Conservation (phyloP, 2,888 invertebrate species). For the Pasiphila rectangulata region DNA sequence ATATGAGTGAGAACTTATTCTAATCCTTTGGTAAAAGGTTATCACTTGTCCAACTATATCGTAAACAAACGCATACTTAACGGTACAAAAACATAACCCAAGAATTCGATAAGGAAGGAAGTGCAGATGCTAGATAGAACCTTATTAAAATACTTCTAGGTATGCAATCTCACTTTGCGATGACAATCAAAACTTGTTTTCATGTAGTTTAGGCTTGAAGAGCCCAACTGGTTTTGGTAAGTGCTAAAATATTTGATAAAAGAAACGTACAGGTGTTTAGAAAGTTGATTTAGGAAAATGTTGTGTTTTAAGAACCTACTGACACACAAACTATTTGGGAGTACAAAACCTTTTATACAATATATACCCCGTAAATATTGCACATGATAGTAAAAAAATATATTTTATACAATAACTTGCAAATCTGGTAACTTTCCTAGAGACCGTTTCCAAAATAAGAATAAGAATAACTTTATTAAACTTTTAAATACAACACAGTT, state of each 20-base stretch:
- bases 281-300: neutral
- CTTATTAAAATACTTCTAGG: slow-evolving; percentile 34
- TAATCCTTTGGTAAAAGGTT: too few relatives aligned
- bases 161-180: slow-evolving; percentile 23
- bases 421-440: too few relatives aligned
- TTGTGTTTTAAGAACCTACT: neutral
- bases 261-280: slow-evolving; percentile 3
- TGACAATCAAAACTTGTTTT: slow-evolving; percentile 19
- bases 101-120: slow-evolving; percentile 28
- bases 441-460: too few relatives aligned
- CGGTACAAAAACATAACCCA: slow-evolving; percentile 37
- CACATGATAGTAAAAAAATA: too few relatives aligned
- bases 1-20: too few relatives aligned
- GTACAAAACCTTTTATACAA: too few relatives aligned
- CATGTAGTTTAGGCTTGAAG: slow-evolving; percentile 6
- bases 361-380: too few relatives aligned
- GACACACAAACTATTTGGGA: too few relatives aligned
- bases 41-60: slow-evolving; percentile 12
- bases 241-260: slow-evolving; percentile 6
- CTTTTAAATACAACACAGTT: too few relatives aligned
- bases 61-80: slow-evolving; percentile 31
- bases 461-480: too few relatives aligned
- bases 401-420: too few relatives aligned
- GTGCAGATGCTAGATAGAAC: slow-evolving; percentile 11
- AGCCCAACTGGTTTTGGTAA: slow-evolving; percentile 7